Evolutionary conservation across 2,888 invertebrate genomes (phyloP), one percentile per base, ranked within the genome.

Genomic region (Baccha elongata): DNA sequence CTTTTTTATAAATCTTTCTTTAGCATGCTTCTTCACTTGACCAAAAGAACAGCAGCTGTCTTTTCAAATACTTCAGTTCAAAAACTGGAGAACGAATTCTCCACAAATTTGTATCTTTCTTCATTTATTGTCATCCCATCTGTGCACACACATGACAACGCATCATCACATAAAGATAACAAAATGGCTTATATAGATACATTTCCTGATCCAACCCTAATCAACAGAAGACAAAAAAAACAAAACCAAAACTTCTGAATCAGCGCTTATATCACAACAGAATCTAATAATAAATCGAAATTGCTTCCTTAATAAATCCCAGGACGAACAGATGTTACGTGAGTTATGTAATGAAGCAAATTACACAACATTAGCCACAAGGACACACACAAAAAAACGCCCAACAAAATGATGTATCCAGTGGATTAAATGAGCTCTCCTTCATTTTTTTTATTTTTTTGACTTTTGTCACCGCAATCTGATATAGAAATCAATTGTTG

Each of bases 321-420:
- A 29, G 21, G 11, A 55, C 42, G 53, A 68, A 78, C 83, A 83
- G 83, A 68, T 83, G 83, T 83, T 73, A 17, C 50, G 37, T 60
- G 76, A 72, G 72, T 73, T 75, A 60, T 60, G 83, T 83, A 83
- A 83, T 83, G 78, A 83, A 83, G 62, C 72, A 72, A 83, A 83
- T 83, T 83, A 83, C 78, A 83, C 78, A 78, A 78, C 72, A 83
- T 78, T 78, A 83, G 72, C 68, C 72, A 26, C 48, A 65, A 23
- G 23, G 23, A 23, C 3, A 72, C 62, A 83, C 58, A 48, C 29
- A 44, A 15, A 44, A 42, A 17, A 23, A 17, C 6, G 15, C 5
- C 13, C 21, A 44, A 0, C 17, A 11, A 17, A 42, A 58, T 7
- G 11, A 21, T 48, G 17, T 37, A 52, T 21, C 44, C 23, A 46